Base-by-base conservation (phyloP, 2,797 vertebrate genomes). In the Hydrophis major region DNA sequence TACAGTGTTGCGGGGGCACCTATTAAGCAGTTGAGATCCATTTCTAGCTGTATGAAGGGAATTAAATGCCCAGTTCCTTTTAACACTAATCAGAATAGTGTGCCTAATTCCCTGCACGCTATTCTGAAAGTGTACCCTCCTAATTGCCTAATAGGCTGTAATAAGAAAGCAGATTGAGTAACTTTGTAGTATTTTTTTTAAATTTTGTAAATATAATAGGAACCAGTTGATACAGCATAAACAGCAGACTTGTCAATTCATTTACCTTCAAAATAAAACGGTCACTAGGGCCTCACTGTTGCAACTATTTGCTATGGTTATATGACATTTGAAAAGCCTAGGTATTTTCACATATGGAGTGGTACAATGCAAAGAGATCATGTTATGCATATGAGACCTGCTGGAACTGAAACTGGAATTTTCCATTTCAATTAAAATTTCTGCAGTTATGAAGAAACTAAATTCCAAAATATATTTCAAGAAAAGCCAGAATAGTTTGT, bases 41-140 rank as follows among this genome's bases (percentile, higher is more conserved):
- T 96, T 97, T 94, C 96, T 94, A 94, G 93, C 91, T 93, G 66
- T 93, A 91, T 88, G 66, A 95, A 96, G 94, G 93, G 96, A 97
- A 97, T 96, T 94, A 96, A 96, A 96, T 95, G 95, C 95, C 95
- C 94, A 95, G 90, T 95, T 97, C 96, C 94, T 96, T 90, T 95
- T 94, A 95, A 93, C 94, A 91, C 93, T 96, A 94, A 93, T 95
- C 94, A 55, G 74, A 93, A 92, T 93, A 55, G 66, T 57, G 59
- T 96, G 94, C 94, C 94, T 97, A 94, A 93, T 95, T 94, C 95
- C 95, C 94, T 94, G 91, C 1, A 90, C 86, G 92, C 66, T 92
- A 92, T 92, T 93, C 91, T 93, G 94, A 94, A 97, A 95, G 96
- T 87, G 74, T 95, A 94, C 90, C 92, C 94, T 89, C 94, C 96